Conservation (phyloP, 2,113 vertebrate species). For the Marmota monax region DNA sequence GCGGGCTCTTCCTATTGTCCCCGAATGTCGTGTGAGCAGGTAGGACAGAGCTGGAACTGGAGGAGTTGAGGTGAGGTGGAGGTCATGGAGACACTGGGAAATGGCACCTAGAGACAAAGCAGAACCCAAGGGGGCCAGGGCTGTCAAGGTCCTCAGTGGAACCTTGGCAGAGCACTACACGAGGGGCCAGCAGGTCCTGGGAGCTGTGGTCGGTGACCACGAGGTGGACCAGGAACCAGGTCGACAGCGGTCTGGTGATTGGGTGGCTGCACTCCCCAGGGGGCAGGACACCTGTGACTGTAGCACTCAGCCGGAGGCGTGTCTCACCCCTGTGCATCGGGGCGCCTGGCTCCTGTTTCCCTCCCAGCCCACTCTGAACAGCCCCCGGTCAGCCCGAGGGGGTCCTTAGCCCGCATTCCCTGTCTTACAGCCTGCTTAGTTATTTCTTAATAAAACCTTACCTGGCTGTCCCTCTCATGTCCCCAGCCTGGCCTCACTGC, state of each 20-base stretch:
- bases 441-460: too few relatives aligned
- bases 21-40: not conserved
- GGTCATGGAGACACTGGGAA: too few relatives aligned
- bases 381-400: too few relatives aligned
- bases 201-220: not conserved
- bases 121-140: not conserved
- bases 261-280: not conserved
- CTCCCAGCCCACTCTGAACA: not conserved
- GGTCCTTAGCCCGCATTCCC: too few relatives aligned
- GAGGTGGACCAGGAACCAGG: not conserved
- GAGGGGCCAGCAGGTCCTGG: not conserved
- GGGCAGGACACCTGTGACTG: too few relatives aligned
- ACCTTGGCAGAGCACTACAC: not conserved
- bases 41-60: not conserved
- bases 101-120: not conserved
- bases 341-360: fast-evolving
- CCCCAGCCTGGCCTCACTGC: not conserved
- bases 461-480: too few relatives aligned
- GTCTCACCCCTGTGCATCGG: not conserved
- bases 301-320: not conserved
- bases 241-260: too few relatives aligned
- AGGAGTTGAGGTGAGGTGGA: not conserved
- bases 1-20: not conserved
- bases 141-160: too few relatives aligned
- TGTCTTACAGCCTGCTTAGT: too few relatives aligned